These are phyloP conservation scores for Otolemur garnettii DNA, from an alignment of 2,113 vertebrate species.

Conservation along the genomic window DNA sequence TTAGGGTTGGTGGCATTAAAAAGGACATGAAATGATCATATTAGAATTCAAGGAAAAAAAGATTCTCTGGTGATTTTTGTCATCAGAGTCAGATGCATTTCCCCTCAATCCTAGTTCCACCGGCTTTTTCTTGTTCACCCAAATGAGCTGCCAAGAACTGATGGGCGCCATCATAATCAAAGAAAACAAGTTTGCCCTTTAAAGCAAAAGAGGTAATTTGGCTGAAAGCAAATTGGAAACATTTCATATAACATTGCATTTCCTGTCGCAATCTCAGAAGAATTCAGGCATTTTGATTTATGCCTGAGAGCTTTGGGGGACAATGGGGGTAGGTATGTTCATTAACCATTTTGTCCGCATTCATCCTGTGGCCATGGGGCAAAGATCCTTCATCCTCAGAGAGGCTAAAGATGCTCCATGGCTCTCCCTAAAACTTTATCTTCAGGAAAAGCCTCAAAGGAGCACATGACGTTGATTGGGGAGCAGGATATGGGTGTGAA, in stretches of 20 bases:
- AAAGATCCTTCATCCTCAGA: neutral
- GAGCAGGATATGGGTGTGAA: neutral
- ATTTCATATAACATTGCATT: conserved; percentile 13
- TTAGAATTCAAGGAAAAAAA: conserved; percentile 61
- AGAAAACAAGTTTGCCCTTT: conserved; percentile 84
- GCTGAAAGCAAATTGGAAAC: conserved; percentile 79
- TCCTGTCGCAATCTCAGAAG: neutral
- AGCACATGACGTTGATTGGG: fast-evolving
- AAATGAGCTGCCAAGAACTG: conserved; percentile 78
- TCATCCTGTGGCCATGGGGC: neutral
- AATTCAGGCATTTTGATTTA: conserved; percentile 42
- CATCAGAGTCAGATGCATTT: neutral
- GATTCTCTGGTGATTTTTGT: conserved; percentile 56
- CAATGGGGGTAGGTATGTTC: neutral
- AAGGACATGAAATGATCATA: conserved; percentile 42
- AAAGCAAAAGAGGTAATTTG: conserved; percentile 80
- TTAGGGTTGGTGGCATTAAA: conserved; percentile 68
- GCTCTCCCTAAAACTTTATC: neutral
- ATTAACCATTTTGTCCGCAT: conserved; percentile 10
- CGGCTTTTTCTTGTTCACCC: conserved; percentile 33
- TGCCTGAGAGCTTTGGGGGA: conserved; percentile 36
- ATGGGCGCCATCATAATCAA: conserved; percentile 60
- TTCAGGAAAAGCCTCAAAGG: neutral
- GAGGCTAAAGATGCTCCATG: fast-evolving
- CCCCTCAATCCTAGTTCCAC: neutral